Base-by-base conservation (phyloP, 1,140 invertebrate species). In the Cydia strobilella region DNA sequence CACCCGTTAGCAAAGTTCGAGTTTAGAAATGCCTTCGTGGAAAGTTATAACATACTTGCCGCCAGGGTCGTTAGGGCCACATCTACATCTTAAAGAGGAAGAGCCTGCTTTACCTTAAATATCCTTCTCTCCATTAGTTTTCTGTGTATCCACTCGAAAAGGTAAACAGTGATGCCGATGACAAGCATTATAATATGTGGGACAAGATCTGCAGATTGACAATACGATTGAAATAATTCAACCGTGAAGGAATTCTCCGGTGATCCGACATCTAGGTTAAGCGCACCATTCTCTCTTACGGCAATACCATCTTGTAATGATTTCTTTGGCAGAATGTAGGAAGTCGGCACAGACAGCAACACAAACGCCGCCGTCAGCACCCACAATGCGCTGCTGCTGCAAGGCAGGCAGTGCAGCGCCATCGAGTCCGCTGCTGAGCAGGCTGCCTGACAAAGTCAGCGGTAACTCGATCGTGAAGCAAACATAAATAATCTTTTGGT, bases 121-220 rank as follows among this genome's bases (percentile, higher is more conserved):
- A 92, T 85, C 74, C 89, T 77, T 74, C 84, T 84, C 78, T 92
- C 88, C 85, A 92, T 85, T 23, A 92, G 71, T 77, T 91, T 91
- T 72, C 89, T 90, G 71, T 92, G 89, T 75, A 92, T 89, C 89
- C 88, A 91, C 65, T 90, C 89, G 73, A 82, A 89, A 23, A 90
- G 39, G 51, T 91, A 89, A 59, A 79, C 86, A 2, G 80, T n/a
- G 7, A 87, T 25, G 7, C 81, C 85, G 35, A 86, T 10, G 7
- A 83, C n/a, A 2, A 89, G 18, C 48, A 92, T 72, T 1, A 77
- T 73, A 4, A 82, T 72, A 5, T 87, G 82, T 5, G 88, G 35
- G 45, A 87, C 79, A 6, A 90, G 42, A 59, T 91, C 88, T 31
- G 31, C 86, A 78, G 15, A 84, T 62, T 59, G 20, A 12, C 23